These are phyloP conservation scores for Acrobasis consociella DNA, from an alignment of 2,888 invertebrate species.

Conservation along the genomic window DNA sequence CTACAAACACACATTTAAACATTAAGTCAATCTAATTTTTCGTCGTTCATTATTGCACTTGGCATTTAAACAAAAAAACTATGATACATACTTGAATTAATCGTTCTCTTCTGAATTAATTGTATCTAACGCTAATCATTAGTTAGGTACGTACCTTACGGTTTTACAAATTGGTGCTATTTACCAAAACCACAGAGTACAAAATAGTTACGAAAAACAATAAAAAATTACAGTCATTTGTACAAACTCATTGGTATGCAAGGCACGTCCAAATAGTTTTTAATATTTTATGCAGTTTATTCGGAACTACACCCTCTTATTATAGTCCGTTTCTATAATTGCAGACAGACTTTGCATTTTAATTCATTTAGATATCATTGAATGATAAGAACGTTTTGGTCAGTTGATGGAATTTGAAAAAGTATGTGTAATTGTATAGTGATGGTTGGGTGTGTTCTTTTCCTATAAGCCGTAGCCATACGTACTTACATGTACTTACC, in stretches of 20 bases:
- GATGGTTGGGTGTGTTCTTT: too few relatives aligned
- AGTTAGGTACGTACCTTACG: not conserved
- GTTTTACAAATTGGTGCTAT: conserved; percentile 27
- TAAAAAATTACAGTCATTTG: conserved; percentile 49
- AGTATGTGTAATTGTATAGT: not conserved
- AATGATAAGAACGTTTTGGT: not conserved
- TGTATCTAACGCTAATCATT: not conserved
- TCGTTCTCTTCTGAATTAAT: not conserved
- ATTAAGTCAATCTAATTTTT: too few relatives aligned
- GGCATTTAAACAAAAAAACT: too few relatives aligned
- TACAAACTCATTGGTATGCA: conserved; percentile 50
- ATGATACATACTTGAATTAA: too few relatives aligned
- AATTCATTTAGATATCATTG: conserved; percentile 18
- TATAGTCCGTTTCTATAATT: conserved; percentile 52
- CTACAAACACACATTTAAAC: too few relatives aligned
- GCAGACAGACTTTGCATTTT: conserved; percentile 23
- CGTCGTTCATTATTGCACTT: too few relatives aligned
- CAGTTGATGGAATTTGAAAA: not conserved
- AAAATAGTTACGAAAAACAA: conserved; percentile 41
- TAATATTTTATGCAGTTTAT: conserved; percentile 33
- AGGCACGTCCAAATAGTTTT: conserved; percentile 39
- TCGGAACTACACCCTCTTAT: conserved; percentile 47
- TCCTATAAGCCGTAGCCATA: too few relatives aligned
- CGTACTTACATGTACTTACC: too few relatives aligned
- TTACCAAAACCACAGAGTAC: conserved; percentile 32